Percentiles rank a stretch among this genome's conserved stretches.
Evolutionary conservation across 2,888 invertebrate genomes (phyloP).

Genomic region (Liopterus haemorrhoidalis): DNA sequence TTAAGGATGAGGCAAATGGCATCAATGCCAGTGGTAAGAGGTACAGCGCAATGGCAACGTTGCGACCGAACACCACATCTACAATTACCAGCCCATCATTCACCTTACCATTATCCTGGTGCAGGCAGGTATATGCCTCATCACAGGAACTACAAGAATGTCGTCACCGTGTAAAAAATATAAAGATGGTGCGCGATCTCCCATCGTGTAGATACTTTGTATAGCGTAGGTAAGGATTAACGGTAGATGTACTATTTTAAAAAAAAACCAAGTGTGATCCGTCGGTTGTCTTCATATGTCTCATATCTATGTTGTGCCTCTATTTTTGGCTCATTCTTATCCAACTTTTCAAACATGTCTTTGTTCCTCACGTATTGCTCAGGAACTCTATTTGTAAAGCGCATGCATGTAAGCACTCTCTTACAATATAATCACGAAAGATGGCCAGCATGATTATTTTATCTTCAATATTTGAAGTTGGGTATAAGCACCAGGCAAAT

Average conservation of each 20-base stretch:
- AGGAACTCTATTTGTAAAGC: too few relatives aligned
- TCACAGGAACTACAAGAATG: constrained; percentile 19
- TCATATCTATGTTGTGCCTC: too few relatives aligned
- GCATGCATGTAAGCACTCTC: too few relatives aligned
- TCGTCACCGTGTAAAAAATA: constrained; percentile 12
- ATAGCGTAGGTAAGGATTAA: constrained; percentile 22
- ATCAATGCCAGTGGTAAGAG: constrained; percentile 8
- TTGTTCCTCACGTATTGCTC: too few relatives aligned
- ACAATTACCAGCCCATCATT: constrained; percentile 9
- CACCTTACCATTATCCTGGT: constrained; percentile 11
- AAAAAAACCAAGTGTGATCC: too few relatives aligned
- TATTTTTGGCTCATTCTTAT: too few relatives aligned
- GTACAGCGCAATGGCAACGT: constrained; percentile 12
- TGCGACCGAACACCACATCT: constrained; percentile 15
- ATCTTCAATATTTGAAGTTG: too few relatives aligned
- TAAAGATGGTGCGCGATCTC: neutral
- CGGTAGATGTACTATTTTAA: constrained; percentile 25
- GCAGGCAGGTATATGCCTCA: constrained; percentile 11
- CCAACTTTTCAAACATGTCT: too few relatives aligned
- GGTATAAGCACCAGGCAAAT: too few relatives aligned
- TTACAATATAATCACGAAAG: too few relatives aligned
- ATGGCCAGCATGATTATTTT: too few relatives aligned
- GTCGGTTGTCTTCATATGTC: too few relatives aligned
- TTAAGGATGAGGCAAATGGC: constrained; percentile 17
- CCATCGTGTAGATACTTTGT: neutral